phyloP scores from a whole-genome alignment of 2,888 invertebrate species.

The Drosophila gaucha region DNA sequence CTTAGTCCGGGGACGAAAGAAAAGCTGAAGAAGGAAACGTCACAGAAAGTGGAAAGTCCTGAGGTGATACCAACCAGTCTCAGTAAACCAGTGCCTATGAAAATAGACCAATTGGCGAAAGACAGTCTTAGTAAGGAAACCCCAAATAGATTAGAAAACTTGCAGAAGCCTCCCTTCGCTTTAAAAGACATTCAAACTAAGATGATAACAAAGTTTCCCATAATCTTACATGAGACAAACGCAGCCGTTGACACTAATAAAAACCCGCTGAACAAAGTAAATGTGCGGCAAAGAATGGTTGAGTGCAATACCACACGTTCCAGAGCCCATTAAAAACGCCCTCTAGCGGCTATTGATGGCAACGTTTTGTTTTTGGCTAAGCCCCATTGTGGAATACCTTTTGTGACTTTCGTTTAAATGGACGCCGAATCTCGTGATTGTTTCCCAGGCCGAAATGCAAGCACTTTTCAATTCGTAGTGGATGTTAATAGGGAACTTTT shows the following conservation, averaged over 20 bases:
- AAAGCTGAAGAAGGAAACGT: no score
- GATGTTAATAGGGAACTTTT: neutral
- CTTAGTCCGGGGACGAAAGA: no score
- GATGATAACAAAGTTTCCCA: neutral
- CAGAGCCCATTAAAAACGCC: neutral
- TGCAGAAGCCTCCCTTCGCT: neutral
- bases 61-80: no score
- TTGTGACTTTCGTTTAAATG: neutral
- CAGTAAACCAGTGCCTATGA: neutral
- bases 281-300: conserved; percentile 22
- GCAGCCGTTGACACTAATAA: neutral
- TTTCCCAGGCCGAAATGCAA: conserved; percentile 1
- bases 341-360: no score
- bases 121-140: neutral
- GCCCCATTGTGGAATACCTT: neutral
- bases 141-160: neutral
- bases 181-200: neutral
- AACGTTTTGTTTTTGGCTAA: neutral
- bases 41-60: neutral
- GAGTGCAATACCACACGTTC: neutral
- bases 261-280: neutral
- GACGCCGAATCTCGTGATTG: neutral
- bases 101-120: neutral
- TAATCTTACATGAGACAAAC: neutral
- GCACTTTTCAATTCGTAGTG: neutral